A percentile compares a stretch with the other conserved stretches of the same genome.
Evolutionary conservation across 2,888 invertebrate species (phyloP).

Genomic region (Tinea trinotella): DNA sequence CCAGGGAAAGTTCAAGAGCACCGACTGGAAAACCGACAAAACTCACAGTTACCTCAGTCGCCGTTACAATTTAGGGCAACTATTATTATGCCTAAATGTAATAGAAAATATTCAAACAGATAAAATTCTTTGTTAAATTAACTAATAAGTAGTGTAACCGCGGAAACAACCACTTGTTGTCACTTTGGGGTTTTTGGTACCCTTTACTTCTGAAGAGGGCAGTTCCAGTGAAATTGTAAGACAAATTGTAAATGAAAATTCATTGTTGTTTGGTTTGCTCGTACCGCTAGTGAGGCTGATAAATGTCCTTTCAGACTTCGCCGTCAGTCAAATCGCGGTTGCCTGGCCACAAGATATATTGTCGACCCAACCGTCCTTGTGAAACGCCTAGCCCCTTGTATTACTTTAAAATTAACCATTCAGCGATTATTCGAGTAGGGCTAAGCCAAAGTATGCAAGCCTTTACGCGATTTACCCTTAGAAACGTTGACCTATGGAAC

Average conservation of each 20-base stretch:
- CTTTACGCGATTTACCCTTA: not conserved
- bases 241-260: conserved; percentile 71
- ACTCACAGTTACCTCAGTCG: too few species aligned
- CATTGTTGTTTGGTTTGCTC: conserved; percentile 71
- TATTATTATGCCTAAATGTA: too few species aligned
- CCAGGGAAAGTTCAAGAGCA: too few species aligned
- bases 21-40: too few species aligned
- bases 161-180: too few species aligned
- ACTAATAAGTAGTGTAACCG: too few species aligned
- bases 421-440: conserved; percentile 18
- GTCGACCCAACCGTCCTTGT: conserved; percentile 62
- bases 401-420: conserved; percentile 63
- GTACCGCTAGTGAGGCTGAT: conserved; percentile 69
- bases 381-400: conserved; percentile 44
- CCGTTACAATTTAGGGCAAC: too few species aligned
- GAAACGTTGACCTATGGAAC: not conserved
- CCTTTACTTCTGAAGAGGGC: not conserved
- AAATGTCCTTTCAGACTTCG: conserved; percentile 69
- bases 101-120: too few species aligned
- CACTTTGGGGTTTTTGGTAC: not conserved
- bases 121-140: too few species aligned
- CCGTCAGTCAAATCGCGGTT: conserved; percentile 72
- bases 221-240: conserved; percentile 39
- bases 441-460: not conserved
- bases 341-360: conserved; percentile 71